Evolutionary conservation across 2,797 vertebrate genomes (phyloP).

Genomic region (Yasuhikotakia modesta): DNA sequence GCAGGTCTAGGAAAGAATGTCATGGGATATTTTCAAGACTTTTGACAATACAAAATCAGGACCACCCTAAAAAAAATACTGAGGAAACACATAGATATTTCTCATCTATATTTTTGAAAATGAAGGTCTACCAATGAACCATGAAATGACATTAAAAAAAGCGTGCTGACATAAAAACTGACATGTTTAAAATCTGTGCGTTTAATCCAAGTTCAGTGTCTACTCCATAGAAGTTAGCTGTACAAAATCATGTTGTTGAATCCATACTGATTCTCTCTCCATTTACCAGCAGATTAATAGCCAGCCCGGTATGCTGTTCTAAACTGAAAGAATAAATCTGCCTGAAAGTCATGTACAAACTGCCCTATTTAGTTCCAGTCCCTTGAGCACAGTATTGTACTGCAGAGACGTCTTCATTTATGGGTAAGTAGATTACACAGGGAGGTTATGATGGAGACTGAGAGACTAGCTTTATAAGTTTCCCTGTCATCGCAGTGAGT

Average conservation of each 20-base stretch:
- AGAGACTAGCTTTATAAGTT: conserved; percentile 13
- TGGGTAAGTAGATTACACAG: conserved; percentile 29
- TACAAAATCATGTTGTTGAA: conserved; percentile 34
- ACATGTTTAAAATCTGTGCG: background rate
- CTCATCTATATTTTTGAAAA: background rate
- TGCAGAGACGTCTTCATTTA: conserved; percentile 39
- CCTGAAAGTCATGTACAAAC: conserved; percentile 54
- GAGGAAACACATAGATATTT: background rate
- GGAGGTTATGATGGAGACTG: conserved; percentile 19
- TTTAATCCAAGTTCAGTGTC: background rate
- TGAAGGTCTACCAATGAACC: background rate
- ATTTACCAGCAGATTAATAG: conserved; percentile 46
- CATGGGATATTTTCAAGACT: background rate
- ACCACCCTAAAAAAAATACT: background rate
- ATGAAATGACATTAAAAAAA: no score
- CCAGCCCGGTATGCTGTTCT: conserved; percentile 35
- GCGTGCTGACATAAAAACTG: no score
- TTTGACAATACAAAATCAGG: background rate
- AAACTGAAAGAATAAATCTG: conserved; percentile 58
- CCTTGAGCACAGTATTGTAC: conserved; percentile 33
- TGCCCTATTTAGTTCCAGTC: conserved; percentile 56
- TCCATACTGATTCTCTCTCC: conserved; percentile 37
- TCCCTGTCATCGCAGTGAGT: conserved; percentile 34
- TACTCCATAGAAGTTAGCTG: background rate
- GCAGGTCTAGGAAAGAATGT: background rate